phyloP scores from a whole-genome alignment of 2,888 invertebrate genomes.

The Eudasyphora cyanicolor region DNA sequence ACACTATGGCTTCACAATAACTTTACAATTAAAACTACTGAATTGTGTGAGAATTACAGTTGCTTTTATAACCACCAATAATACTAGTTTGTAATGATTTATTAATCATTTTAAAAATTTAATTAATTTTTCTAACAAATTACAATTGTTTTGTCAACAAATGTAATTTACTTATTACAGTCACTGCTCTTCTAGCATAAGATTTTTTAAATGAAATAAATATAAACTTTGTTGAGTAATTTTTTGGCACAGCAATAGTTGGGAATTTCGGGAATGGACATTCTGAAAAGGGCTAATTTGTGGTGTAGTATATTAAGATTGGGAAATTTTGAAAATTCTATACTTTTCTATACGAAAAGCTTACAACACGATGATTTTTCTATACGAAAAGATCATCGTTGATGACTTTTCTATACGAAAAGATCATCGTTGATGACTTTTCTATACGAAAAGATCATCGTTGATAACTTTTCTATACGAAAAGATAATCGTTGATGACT shows the following conservation, averaged over 20 bases:
- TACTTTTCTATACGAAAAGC: no score
- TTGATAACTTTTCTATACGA: no score
- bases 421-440: no score
- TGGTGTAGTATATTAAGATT: background rate
- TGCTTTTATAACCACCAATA: constrained; percentile 59
- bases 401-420: no score
- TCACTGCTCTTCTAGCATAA: background rate
- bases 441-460: no score
- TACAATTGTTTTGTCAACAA: constrained; percentile 54
- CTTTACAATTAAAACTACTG: constrained; percentile 41
- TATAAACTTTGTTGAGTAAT: background rate
- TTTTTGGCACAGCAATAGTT: no score
- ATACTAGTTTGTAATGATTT: background rate
- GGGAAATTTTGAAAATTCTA: background rate
- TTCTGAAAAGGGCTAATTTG: background rate
- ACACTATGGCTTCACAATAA: constrained; percentile 5
- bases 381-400: no score
- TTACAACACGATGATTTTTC: no score
- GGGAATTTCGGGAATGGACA: no score
- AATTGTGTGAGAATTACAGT: background rate
- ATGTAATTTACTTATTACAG: background rate
- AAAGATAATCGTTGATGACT: no score
- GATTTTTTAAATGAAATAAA: background rate
- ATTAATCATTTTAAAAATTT: background rate
- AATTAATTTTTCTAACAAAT: constrained; percentile 1